These are phyloP conservation scores for Rhagonycha fulva DNA, from an alignment of 2,888 invertebrate species.

Conservation along the genomic window DNA sequence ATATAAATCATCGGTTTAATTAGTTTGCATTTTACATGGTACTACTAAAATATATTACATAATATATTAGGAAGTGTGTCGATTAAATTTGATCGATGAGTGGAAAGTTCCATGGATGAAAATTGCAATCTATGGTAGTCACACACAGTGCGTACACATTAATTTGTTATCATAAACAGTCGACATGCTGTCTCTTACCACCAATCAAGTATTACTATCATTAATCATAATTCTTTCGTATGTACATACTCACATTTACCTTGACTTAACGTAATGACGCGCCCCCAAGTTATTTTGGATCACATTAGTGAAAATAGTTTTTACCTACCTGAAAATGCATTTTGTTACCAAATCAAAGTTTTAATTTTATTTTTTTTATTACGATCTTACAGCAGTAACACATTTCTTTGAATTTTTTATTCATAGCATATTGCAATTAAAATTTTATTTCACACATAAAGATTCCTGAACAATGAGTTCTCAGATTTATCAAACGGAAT, in stretches of 20 bases:
- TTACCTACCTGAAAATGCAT: not conserved
- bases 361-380: not conserved
- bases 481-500: not conserved
- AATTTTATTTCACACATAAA: not conserved
- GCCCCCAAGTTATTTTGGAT: not conserved
- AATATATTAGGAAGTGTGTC: not conserved
- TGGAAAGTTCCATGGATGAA: not conserved
- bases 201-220: conserved; percentile 2
- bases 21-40: not conserved
- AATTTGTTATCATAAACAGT: conserved; percentile 10
- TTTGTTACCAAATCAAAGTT: not conserved
- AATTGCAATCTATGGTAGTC: not conserved
- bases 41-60: not conserved
- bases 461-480: not conserved
- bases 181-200: conserved; percentile 22
- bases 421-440: not conserved
- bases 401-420: not conserved
- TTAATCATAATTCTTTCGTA: conserved; percentile 19
- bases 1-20: not conserved
- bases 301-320: too few relatives aligned
- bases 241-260: not conserved
- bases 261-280: not conserved
- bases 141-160: not conserved
- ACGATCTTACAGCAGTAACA: not conserved
- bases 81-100: not conserved